Base-by-base conservation (phyloP, 2,113 vertebrate species). In the Chrysochloris asiatica region DNA sequence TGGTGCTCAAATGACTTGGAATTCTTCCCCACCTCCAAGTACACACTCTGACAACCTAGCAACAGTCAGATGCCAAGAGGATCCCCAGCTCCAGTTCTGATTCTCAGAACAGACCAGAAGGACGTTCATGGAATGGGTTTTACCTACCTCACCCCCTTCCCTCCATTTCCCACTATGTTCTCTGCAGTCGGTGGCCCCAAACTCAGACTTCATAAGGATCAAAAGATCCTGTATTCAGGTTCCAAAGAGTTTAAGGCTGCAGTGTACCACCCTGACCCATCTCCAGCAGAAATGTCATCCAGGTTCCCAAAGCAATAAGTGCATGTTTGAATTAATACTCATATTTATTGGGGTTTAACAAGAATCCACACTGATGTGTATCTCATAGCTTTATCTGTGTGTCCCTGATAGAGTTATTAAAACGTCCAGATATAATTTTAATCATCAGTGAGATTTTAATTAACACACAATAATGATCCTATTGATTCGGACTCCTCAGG, bases 381-480 rank as follows among this genome's bases (percentile, higher is more conserved):
- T 95, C 93, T 95, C 83, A 41, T 94, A 30, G 93, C 82, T 96
- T 94, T 96, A 96, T 93, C 96, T 84, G 38, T 85, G 38, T 88
- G 90, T 94, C 95, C 96, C 71, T 96, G 89, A 95, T 30, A 93
- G 28, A 94, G 91, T 94, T 96, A 97, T 96, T 96, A 97, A 97
- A 95, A 50, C 13, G 56, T 21, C 52, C 2, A 94, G 96, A 96
- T 96, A 97, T 75, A 90, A 93, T 93, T 97, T 97, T 95, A 97
- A 97, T 97, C 95, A 96, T 97, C 82, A 92, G 88, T 84, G 91
- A 90, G 92, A 90, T 92, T 97, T 97, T 97, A 97, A 97, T 97
- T 97, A 97, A 93, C 83, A 86, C 69, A 96, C 82, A 96, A 93
- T 96, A 96, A 96, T 96, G 94, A 96, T 86, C 83, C 52, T 93